These are phyloP conservation scores for Grus americana DNA, from an alignment of 2,113 vertebrate genomes.

Conservation along the genomic window DNA sequence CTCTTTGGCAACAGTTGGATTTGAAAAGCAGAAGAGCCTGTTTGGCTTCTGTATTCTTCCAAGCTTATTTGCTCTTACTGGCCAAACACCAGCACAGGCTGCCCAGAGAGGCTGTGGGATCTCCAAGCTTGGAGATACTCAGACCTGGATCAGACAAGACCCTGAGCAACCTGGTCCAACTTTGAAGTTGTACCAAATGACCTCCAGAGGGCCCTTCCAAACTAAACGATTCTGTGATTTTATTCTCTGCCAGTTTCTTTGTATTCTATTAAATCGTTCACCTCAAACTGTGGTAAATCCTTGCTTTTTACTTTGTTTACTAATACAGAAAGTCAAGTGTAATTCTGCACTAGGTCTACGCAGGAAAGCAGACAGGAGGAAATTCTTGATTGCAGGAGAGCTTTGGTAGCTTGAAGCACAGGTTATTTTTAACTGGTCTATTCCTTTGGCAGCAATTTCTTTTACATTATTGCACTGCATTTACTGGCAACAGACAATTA, in stretches of 20 bases:
- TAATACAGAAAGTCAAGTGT: not conserved
- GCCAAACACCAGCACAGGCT: not conserved
- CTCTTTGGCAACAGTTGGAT: not conserved
- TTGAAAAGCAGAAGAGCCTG: not conserved
- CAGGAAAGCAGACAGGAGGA: not conserved
- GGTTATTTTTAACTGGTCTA: not conserved
- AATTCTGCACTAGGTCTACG: not conserved
- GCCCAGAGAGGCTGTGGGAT: not conserved
- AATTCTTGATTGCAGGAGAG: not conserved
- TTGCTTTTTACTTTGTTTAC: not conserved
- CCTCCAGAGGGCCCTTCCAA: not conserved
- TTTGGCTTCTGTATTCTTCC: not conserved
- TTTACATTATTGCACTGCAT: not conserved
- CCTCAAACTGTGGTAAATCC: not conserved
- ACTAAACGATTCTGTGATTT: not conserved
- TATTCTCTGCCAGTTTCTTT: not conserved
- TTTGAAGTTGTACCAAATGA: not conserved
- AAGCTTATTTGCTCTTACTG: not conserved
- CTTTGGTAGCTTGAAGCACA: not conserved
- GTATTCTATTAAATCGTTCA: not conserved
- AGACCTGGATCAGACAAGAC: not conserved
- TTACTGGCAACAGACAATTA: not conserved
- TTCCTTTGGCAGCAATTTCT: not conserved
- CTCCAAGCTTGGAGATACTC: not conserved
- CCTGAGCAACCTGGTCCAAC: not conserved